Percentiles rank a stretch among this genome's conserved stretches.
These are phyloP conservation scores for Pissodes strobi DNA, from an alignment of 1,140 invertebrate species.

Conservation along the genomic window DNA sequence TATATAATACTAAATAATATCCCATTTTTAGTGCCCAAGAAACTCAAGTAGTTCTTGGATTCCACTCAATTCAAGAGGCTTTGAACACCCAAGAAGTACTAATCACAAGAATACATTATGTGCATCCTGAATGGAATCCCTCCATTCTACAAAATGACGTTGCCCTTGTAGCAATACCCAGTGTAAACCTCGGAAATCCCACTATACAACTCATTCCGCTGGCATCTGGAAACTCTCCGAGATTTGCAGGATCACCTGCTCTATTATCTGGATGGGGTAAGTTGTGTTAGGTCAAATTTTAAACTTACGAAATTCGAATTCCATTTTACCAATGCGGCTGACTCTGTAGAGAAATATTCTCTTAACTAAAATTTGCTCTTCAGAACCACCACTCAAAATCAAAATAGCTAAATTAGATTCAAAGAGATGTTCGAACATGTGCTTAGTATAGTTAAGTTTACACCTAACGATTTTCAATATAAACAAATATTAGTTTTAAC, in stretches of 20 bases:
- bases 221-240: not conserved
- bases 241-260: not conserved
- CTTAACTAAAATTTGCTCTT: no score
- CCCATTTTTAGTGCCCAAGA: constrained; percentile 13
- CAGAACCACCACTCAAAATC: no score
- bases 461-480: no score
- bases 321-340: not conserved
- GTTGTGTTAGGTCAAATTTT: no score
- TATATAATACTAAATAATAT: no score
- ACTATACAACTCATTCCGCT: not conserved
- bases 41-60: constrained; percentile 16
- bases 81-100: not conserved
- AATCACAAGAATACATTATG: not conserved
- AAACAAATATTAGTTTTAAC: no score
- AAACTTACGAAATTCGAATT: not conserved
- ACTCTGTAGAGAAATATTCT: no score
- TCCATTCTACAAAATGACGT: not conserved
- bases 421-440: no score
- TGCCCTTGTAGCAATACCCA: no score
- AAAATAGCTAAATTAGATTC: no score
- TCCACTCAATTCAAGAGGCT: not conserved
- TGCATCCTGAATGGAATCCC: not conserved
- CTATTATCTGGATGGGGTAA: not conserved
- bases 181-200: no score
- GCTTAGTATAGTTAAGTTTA: no score